Conservation (phyloP, 2,113 vertebrate species). For the Lathamus discolor region DNA sequence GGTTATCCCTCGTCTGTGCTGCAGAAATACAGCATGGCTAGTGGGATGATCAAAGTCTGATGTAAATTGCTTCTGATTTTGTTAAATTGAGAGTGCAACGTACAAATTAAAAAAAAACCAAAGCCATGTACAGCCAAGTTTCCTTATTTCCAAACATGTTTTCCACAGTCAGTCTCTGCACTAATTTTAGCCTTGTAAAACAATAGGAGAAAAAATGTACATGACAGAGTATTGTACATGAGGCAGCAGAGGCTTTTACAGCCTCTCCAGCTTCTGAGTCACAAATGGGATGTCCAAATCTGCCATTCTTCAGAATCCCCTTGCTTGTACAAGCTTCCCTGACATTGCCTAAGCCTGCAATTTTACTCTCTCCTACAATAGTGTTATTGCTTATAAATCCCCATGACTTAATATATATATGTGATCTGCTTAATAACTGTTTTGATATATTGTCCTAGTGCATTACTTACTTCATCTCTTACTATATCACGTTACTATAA, state of each 20-base stretch:
- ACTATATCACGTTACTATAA: neutral
- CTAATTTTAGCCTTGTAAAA: slow-evolving; percentile 39
- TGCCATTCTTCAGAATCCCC: neutral
- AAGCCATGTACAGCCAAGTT: neutral
- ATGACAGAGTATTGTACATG: neutral
- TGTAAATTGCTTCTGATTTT: neutral
- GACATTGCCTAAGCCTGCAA: neutral
- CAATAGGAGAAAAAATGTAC: slow-evolving; percentile 33
- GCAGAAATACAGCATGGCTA: neutral
- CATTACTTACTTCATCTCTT: neutral
- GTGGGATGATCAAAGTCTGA: neutral
- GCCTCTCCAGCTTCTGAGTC: neutral
- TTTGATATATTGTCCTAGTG: neutral
- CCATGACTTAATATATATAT: neutral
- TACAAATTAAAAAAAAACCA: neutral
- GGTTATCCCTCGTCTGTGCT: neutral
- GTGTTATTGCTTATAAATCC: neutral
- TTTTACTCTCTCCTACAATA: neutral
- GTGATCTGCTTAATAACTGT: neutral
- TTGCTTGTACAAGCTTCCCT: neutral
- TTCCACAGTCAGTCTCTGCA: neutral
- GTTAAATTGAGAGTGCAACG: neutral
- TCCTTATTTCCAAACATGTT: neutral
- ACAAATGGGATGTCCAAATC: neutral
- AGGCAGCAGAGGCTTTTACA: neutral